Evolutionary conservation across 2,113 vertebrate genomes (phyloP), one percentile per base, ranked within the genome.

Genomic region (Pipa parva): DNA sequence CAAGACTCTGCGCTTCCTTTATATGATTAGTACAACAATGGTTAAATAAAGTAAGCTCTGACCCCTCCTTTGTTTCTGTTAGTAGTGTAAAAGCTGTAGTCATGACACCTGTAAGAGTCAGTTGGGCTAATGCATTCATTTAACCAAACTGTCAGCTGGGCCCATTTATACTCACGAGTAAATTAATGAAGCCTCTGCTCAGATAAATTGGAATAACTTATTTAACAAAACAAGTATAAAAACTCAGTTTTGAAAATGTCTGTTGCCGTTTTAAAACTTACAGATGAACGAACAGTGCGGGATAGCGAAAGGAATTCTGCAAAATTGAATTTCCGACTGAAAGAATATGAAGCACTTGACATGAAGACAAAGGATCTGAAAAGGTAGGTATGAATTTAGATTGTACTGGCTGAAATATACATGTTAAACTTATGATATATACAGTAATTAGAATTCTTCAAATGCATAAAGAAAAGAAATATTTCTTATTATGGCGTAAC

Each of bases 381-480:
- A 71, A 75, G 71, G 79, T 72, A 80, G 76, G 79, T 27, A n/a
- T 49, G 21, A 49, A 20, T n/a, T n/a, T n/a, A n/a, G n/a, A n/a
- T n/a, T n/a, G n/a, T n/a, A n/a, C n/a, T n/a, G n/a, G n/a, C n/a
- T n/a, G n/a, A n/a, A n/a, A n/a, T n/a, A n/a, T n/a, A n/a, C n/a
- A n/a, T n/a, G n/a, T n/a, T n/a, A n/a, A n/a, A n/a, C n/a, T n/a
- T n/a, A n/a, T n/a, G n/a, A n/a, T n/a, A n/a, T n/a, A n/a, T n/a
- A n/a, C n/a, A n/a, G n/a, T n/a, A n/a, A n/a, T n/a, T n/a, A n/a
- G n/a, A n/a, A n/a, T n/a, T n/a, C n/a, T n/a, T n/a, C n/a, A n/a
- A n/a, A n/a, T n/a, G n/a, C n/a, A n/a, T n/a, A n/a, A n/a, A n/a
- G n/a, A n/a, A n/a, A n/a, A n/a, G n/a, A n/a, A n/a, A n/a, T n/a